A percentile compares a stretch with the other conserved stretches of the same genome.
Evolutionary conservation across 2,113 vertebrate genomes (phyloP).

Genomic region (Mormyrus iriodes): DNA sequence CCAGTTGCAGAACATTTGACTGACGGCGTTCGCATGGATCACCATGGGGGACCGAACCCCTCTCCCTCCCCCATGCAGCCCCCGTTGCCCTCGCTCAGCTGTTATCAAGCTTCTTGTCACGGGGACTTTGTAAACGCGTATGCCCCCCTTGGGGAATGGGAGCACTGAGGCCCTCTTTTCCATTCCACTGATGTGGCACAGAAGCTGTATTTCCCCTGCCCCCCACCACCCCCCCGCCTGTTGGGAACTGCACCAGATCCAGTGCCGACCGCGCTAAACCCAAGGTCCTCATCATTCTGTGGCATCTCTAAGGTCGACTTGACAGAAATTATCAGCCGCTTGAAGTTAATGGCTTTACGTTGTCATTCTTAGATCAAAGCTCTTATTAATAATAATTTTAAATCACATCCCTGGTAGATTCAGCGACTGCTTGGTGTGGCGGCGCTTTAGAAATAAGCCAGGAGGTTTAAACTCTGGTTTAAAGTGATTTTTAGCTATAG

Average conservation of each 20-base stretch:
- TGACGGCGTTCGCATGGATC: slow-evolving; percentile 24
- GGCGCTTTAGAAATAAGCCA: slow-evolving; percentile 30
- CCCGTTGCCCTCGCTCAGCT: background rate
- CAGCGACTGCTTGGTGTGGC: slow-evolving; percentile 42
- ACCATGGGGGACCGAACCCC: background rate
- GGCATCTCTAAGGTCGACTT: slow-evolving; percentile 34
- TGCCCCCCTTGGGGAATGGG: background rate
- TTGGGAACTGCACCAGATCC: background rate
- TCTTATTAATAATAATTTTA: slow-evolving; percentile 54
- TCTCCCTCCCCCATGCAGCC: background rate
- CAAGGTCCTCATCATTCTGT: background rate
- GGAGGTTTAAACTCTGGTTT: background rate
- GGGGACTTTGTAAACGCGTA: background rate
- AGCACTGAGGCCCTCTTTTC: no score
- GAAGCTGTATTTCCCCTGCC: background rate
- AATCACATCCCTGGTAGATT: slow-evolving; percentile 49
- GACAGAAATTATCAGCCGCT: slow-evolving; percentile 51
- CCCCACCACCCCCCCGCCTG: background rate
- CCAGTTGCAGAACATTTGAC: slow-evolving; percentile 18
- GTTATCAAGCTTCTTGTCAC: slow-evolving; percentile 2
- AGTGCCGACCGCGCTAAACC: background rate
- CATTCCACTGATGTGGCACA: background rate
- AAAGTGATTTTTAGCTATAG: slow-evolving; percentile 31
- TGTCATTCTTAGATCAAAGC: slow-evolving; percentile 54
- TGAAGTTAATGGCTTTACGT: slow-evolving; percentile 48